These are phyloP conservation scores for Cheiracanthium punctorium DNA, from an alignment of 2,888 invertebrate genomes.

Conservation along the genomic window DNA sequence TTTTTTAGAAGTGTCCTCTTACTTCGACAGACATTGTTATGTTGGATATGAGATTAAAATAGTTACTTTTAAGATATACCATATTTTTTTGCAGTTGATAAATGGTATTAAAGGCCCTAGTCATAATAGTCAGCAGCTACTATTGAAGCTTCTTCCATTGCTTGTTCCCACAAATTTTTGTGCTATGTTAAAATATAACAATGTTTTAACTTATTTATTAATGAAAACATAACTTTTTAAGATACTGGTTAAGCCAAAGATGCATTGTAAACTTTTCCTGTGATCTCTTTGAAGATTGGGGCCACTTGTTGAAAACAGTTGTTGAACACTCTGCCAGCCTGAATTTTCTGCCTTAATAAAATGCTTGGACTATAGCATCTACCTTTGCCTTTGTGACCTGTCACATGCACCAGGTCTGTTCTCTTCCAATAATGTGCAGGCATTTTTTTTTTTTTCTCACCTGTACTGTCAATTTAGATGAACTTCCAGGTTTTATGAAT, in stretches of 20 bases:
- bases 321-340: slow-evolving; percentile 70
- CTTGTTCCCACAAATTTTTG: slow-evolving; percentile 66
- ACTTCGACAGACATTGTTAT: slow-evolving; percentile 60
- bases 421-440: slow-evolving; percentile 68
- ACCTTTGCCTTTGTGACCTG: slow-evolving; percentile 62
- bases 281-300: slow-evolving; percentile 71
- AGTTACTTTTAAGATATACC: slow-evolving; percentile 44
- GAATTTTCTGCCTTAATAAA: slow-evolving; percentile 69
- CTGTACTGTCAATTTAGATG: slow-evolving; percentile 57
- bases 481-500: slow-evolving; percentile 70
- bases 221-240: slow-evolving; percentile 55
- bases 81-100: slow-evolving; percentile 62
- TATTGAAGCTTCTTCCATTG: slow-evolving; percentile 68
- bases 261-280: slow-evolving; percentile 61
- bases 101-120: slow-evolving; percentile 66
- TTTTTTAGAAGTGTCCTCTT: slow-evolving; percentile 60
- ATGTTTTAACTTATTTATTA: slow-evolving; percentile 69
- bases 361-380: slow-evolving; percentile 66
- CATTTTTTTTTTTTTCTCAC: slow-evolving; percentile 48
- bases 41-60: slow-evolving; percentile 62
- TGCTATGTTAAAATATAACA: slow-evolving; percentile 66
- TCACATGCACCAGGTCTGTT: slow-evolving; percentile 50
- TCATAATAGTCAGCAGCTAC: slow-evolving; percentile 66
- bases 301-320: slow-evolving; percentile 71
- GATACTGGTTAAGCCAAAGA: slow-evolving; percentile 68